phyloP scores from a whole-genome alignment of 2,888 invertebrate species.

The Patella pellucida region DNA sequence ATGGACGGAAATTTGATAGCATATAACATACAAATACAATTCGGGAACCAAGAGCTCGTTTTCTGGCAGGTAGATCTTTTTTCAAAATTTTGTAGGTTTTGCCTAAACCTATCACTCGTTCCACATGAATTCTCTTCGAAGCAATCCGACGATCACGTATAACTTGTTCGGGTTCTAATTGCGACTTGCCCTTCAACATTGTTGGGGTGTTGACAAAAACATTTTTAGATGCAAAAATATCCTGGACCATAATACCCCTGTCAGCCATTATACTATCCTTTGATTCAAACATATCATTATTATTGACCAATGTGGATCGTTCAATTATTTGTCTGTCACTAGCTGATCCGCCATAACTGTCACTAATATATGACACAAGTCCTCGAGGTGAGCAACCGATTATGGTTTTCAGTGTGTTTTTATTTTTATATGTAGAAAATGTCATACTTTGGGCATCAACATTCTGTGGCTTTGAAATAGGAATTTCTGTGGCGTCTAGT shows the following conservation, averaged over 20 bases:
- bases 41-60: too few species aligned
- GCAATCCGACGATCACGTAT: slow-evolving; percentile 31
- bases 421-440: slow-evolving; percentile 43
- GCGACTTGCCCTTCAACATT: slow-evolving; percentile 37
- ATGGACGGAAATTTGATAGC: too few species aligned
- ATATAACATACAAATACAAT: too few species aligned
- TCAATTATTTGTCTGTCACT: slow-evolving; percentile 40
- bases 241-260: slow-evolving; percentile 45
- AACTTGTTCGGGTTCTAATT: slow-evolving; percentile 37
- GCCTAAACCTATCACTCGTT: too few species aligned
- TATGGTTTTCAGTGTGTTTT: slow-evolving; percentile 42
- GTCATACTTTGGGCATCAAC: slow-evolving; percentile 36
- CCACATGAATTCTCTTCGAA: slow-evolving; percentile 21
- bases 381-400: slow-evolving; percentile 36
- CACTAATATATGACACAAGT: slow-evolving; percentile 31
- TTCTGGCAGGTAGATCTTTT: too few species aligned
- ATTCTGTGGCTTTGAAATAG: slow-evolving; percentile 39
- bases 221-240: slow-evolving; percentile 38
- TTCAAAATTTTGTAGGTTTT: too few species aligned
- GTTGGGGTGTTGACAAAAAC: slow-evolving; percentile 38
- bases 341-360: slow-evolving; percentile 34
- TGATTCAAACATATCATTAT: slow-evolving; percentile 22
- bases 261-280: slow-evolving; percentile 40
- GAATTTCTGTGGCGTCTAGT: slow-evolving; percentile 44
- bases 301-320: slow-evolving; percentile 26